phyloP scores from a whole-genome alignment of 2,113 vertebrate genomes.

The Pantherophis guttatus region DNA sequence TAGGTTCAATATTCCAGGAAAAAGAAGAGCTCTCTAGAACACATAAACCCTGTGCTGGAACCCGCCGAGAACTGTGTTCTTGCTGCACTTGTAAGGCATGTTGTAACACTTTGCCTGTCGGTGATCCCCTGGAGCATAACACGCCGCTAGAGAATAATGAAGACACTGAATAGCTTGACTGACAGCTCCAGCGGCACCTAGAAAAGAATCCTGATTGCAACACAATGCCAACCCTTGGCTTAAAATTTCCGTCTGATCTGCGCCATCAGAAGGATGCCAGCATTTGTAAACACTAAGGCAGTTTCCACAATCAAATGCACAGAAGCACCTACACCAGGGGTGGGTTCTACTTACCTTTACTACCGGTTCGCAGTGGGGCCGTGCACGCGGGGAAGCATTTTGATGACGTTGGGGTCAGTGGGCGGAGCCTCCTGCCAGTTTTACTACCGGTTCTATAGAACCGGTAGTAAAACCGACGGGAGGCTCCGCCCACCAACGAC shows the following conservation, averaged over 20 bases:
- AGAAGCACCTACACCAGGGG: constrained; percentile 17
- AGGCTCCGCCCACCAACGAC: accelerated
- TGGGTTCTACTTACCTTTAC: too few species aligned
- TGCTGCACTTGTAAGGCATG: constrained; percentile 54
- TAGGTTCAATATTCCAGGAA: constrained; percentile 47
- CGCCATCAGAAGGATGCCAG: constrained; percentile 35
- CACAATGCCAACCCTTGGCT: constrained; percentile 28
- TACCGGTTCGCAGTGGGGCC: too few species aligned
- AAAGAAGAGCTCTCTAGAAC: constrained; percentile 23
- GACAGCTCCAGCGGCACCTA: constrained; percentile 8
- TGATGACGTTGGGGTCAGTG: too few species aligned
- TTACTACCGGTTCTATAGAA: too few species aligned
- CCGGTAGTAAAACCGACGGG: too few species aligned
- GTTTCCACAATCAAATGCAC: constrained; percentile 34
- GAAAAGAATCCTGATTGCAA: constrained; percentile 41
- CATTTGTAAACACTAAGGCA: constrained; percentile 38
- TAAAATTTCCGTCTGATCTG: constrained; percentile 40
- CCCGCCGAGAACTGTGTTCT: constrained; percentile 38
- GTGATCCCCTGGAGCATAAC: constrained; percentile 46
- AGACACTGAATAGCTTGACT: constrained; percentile 39
- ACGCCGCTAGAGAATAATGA: constrained; percentile 42
- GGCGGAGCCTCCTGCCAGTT: too few species aligned
- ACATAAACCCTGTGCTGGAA: constrained; percentile 50
- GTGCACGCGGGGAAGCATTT: too few species aligned
- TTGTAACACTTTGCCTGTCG: constrained; percentile 47